Base-by-base conservation (phyloP, 1,140 invertebrate species). In the Zaprionus davidi region DNA sequence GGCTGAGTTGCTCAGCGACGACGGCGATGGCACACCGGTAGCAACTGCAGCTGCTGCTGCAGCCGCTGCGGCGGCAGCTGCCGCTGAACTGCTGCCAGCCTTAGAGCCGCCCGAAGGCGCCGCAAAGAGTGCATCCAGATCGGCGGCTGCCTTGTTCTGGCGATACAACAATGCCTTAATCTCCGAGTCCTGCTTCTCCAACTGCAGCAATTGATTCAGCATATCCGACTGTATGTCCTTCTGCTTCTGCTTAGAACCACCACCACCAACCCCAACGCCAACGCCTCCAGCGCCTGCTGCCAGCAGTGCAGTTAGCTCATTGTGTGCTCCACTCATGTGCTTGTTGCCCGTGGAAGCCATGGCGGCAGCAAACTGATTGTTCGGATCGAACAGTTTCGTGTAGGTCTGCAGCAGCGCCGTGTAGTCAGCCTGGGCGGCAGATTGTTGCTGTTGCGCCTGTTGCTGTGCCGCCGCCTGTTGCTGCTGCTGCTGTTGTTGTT, bases 121-220 rank as follows among this genome's bases (percentile, higher is more conserved):
- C 3, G 87, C 90, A 64, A 92, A 93, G 0, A 92, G 73, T 20
- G 88, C 81, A 76, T 92, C 90, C 26, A 93, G 68, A 66, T 93
- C 92, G 12, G 92, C 82, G 2, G 88, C 79, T 1, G 81, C 79
- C 60, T 93, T 92, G 11, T 84, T 92, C 60, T 92, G 91, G 5
- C 91, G 90, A 71, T 92, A 92, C 6, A 92, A 49, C 6, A 92
- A 55, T 28, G 86, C 79, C 59, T 92, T 92, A 2, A 92, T 81
- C 55, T 91, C 90, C 2, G 90, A 82, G 11, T 92, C 82, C n/a
- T 92, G 86, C 56, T 92, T 92, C 53, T 91, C 88, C 31, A 91
- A 66, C 57, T 92, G 91, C 65, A 92, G 36, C 41, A 92, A 59
- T 57, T 92, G 92, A 69, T 92, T 92, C 0, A 92, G 72, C 91